phyloP scores from a whole-genome alignment of 2,113 vertebrate genomes.

The Oreochromis spilurus region DNA sequence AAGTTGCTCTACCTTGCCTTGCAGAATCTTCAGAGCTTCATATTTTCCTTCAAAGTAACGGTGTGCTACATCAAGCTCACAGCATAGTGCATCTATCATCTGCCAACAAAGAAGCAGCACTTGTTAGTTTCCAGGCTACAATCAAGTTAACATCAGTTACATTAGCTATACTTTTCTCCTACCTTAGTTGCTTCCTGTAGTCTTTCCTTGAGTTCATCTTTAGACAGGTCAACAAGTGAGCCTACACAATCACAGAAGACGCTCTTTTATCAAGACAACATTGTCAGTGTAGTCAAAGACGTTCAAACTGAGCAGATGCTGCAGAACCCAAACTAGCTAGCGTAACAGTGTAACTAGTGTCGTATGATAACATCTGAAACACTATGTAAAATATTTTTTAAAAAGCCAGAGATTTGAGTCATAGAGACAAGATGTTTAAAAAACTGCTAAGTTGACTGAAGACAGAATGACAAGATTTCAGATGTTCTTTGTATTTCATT shows the following conservation, averaged over 20 bases:
- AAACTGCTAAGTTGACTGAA: neutral
- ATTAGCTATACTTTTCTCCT: neutral
- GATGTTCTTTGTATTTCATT: neutral
- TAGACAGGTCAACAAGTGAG: slow-evolving; percentile 56
- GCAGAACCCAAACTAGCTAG: neutral
- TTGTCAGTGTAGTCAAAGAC: neutral
- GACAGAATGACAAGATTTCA: neutral
- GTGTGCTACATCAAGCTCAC: slow-evolving; percentile 85
- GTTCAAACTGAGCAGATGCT: neutral
- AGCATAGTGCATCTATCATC: slow-evolving; percentile 80
- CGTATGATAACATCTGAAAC: neutral
- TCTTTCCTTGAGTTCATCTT: slow-evolving; percentile 31
- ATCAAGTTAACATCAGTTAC: neutral
- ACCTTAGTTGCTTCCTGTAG: slow-evolving; percentile 78
- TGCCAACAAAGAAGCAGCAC: slow-evolving; percentile 32
- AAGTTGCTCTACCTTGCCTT: slow-evolving; percentile 78
- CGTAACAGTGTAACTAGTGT: neutral
- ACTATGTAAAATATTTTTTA: neutral
- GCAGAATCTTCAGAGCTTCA: slow-evolving; percentile 89
- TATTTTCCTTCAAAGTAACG: slow-evolving; percentile 89
- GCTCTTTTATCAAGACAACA: neutral
- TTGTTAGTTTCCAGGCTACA: neutral
- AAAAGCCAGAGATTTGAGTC: neutral
- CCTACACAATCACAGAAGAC: slow-evolving; percentile 48
- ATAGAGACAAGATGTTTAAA: too few species aligned